Evolutionary conservation across 2,797 vertebrate genomes (phyloP).

Genomic region (Todus mexicanus): DNA sequence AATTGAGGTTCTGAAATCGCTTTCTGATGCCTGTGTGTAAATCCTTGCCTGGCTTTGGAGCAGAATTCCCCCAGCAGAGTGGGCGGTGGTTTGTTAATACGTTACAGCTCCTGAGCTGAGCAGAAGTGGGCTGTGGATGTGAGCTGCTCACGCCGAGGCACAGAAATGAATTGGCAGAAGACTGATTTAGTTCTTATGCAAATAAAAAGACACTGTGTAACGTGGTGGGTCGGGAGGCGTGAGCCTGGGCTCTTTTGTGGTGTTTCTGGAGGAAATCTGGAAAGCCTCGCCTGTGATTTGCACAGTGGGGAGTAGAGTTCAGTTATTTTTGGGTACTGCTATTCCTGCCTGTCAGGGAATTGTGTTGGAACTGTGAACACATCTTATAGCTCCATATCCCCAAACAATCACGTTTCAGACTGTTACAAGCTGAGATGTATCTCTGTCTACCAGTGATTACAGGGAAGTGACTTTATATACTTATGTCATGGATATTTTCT

Average conservation of each 20-base stretch:
- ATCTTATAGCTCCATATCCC: not conserved
- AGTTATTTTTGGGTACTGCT: slow-evolving; percentile 40
- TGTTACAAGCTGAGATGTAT: not conserved
- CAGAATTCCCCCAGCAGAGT: not conserved
- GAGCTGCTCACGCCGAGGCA: not conserved
- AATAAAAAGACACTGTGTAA: not conserved
- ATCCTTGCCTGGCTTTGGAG: not conserved
- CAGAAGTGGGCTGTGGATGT: not conserved
- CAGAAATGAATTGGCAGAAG: not conserved
- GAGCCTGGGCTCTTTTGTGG: not conserved
- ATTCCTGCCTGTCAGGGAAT: slow-evolving; percentile 11
- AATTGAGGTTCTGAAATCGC: not conserved
- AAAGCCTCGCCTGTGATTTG: not conserved
- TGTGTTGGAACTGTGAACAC: not conserved
- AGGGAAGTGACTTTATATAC: not conserved
- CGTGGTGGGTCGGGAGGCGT: not conserved
- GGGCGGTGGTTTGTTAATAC: not conserved
- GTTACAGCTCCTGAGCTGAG: not conserved
- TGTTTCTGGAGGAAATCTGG: slow-evolving; percentile 34
- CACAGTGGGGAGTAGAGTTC: not conserved
- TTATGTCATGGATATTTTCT: not conserved
- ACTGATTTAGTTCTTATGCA: not conserved
- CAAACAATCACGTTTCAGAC: not conserved
- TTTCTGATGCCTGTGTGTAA: not conserved
- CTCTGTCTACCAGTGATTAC: not conserved